These are phyloP conservation scores for Halcyon smyrnensis DNA, from an alignment of 2,797 vertebrate species.

Conservation along the genomic window DNA sequence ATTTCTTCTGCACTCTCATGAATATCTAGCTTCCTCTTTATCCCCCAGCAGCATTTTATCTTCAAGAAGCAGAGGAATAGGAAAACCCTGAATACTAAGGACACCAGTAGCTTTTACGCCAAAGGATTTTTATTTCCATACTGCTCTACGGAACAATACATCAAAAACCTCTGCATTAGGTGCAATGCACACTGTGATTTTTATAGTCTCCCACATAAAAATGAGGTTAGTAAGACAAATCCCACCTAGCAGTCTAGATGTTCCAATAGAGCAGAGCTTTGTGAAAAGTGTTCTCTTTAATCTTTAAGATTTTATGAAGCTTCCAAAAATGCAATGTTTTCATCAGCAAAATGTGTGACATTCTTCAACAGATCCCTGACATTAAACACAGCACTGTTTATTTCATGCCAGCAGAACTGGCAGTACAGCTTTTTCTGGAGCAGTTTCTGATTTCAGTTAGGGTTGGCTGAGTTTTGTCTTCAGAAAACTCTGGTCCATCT, in stretches of 20 bases:
- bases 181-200: neutral
- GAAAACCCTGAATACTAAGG: neutral
- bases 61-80: neutral
- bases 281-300: neutral
- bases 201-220: neutral
- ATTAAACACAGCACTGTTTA: neutral
- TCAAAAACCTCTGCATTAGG: neutral
- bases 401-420: neutral
- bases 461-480: neutral
- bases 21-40: neutral
- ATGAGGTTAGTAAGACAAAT: neutral
- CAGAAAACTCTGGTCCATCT: neutral
- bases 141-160: neutral
- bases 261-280: neutral
- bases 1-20: neutral
- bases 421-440: neutral
- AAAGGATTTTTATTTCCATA: neutral
- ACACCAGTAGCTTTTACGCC: neutral
- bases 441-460: neutral
- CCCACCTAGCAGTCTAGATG: neutral
- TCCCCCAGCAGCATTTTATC: neutral
- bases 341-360: neutral
- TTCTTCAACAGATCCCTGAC: neutral
- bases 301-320: neutral
- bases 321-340: slow-evolving; percentile 12